These are phyloP conservation scores for Cygnus olor DNA, from an alignment of 2,797 vertebrate species.

Conservation along the genomic window DNA sequence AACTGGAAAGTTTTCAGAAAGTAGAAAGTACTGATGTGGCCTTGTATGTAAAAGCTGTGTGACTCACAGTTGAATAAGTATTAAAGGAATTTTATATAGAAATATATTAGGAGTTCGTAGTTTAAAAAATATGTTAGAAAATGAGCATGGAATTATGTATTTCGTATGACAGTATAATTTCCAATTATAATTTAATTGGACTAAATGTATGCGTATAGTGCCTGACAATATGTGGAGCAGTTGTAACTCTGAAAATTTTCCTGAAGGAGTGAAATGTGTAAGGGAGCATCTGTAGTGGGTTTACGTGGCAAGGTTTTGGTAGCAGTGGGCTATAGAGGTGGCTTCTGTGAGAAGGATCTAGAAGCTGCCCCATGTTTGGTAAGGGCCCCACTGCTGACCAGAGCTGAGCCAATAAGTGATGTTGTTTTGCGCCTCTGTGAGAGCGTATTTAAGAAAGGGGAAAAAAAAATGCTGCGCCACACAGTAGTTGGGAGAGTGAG, in stretches of 20 bases:
- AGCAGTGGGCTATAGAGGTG: no score
- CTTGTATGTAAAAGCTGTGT: background rate
- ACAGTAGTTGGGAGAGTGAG: no score
- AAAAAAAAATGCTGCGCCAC: no score
- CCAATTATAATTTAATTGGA: background rate
- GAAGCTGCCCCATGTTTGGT: no score
- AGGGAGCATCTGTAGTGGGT: background rate
- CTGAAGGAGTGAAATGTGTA: background rate
- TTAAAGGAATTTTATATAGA: background rate
- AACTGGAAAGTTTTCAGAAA: background rate
- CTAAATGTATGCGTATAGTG: background rate
- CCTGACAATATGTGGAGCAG: background rate
- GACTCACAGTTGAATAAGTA: background rate
- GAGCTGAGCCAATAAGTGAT: no score
- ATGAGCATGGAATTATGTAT: background rate
- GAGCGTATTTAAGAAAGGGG: no score
- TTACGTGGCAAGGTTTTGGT: no score
- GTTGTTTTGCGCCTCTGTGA: no score
- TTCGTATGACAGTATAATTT: background rate
- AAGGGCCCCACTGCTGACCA: no score
- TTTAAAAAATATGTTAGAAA: background rate
- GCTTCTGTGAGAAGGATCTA: no score
- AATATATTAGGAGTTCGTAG: background rate
- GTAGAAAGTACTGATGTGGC: background rate
- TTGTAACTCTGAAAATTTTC: background rate